Percentiles rank a stretch among this genome's conserved stretches.
Evolutionary conservation across 2,888 invertebrate genomes (phyloP).

Genomic region (Heliconius cydno): DNA sequence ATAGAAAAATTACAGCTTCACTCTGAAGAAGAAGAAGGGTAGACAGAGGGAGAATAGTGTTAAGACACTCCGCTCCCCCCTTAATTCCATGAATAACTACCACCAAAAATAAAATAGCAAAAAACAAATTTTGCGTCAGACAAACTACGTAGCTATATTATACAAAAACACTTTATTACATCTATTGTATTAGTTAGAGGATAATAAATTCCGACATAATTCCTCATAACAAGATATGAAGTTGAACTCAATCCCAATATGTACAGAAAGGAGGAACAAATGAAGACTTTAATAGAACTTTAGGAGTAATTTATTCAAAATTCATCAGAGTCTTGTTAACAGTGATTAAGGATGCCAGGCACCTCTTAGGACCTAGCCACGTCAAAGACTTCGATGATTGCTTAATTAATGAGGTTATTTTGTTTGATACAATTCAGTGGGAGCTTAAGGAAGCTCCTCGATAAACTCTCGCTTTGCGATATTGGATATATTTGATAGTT

Average conservation of each 20-base stretch:
- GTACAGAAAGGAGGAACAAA: conserved; percentile 12
- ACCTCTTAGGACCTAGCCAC: conserved; percentile 54
- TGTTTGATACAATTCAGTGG: conserved; percentile 17
- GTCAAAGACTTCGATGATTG: conserved; percentile 53
- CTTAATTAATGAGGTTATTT: conserved; percentile 49
- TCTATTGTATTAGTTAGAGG: background rate
- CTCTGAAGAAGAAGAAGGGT: too few relatives aligned
- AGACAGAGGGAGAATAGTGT: too few relatives aligned
- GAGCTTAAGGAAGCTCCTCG: background rate
- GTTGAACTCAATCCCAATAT: background rate
- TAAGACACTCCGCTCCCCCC: too few relatives aligned
- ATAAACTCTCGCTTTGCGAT: conserved; percentile 13
- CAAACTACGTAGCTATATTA: background rate
- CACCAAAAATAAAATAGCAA: too few relatives aligned
- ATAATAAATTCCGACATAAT: background rate
- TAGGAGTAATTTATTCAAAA: conserved; percentile 42
- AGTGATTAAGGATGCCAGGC: conserved; percentile 58
- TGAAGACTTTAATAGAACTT: conserved; percentile 11
- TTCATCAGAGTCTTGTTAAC: conserved; percentile 49
- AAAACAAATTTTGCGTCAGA: too few relatives aligned
- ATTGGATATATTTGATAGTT: conserved; percentile 11
- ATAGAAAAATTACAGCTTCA: too few relatives aligned
- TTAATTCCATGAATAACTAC: too few relatives aligned
- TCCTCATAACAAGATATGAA: background rate
- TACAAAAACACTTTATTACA: background rate